phyloP scores from a whole-genome alignment of 2,797 vertebrate species.

The Sarcoramphus papa region DNA sequence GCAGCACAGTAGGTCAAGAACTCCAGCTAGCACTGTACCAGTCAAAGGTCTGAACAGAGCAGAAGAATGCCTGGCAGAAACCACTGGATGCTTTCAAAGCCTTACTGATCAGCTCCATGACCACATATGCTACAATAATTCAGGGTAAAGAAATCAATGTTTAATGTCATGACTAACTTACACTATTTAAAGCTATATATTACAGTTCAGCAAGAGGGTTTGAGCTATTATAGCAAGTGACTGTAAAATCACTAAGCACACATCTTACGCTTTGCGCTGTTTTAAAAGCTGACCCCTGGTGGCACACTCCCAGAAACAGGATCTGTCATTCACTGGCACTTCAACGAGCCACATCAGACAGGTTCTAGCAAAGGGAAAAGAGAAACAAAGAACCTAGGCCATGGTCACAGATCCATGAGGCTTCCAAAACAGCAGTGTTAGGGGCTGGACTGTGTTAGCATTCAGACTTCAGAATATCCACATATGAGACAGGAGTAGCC shows the following conservation, averaged over 20 bases:
- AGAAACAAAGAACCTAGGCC: neutral
- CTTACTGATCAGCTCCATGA: neutral
- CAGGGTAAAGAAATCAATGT: neutral
- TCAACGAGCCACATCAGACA: neutral
- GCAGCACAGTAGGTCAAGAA: neutral
- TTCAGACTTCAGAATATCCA: neutral
- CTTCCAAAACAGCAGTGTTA: neutral
- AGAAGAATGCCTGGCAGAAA: neutral
- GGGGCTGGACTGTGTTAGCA: neutral
- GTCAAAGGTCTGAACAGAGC: neutral
- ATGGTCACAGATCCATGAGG: neutral
- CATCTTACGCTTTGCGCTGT: neutral
- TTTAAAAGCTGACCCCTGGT: neutral
- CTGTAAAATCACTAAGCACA: neutral
- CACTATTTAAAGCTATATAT: neutral
- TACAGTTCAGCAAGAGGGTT: neutral
- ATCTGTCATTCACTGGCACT: neutral
- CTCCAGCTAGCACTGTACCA: neutral
- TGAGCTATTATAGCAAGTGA: neutral
- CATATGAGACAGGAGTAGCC: neutral
- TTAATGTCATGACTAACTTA: neutral
- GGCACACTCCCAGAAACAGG: neutral
- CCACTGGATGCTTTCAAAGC: neutral
- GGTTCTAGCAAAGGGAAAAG: neutral
- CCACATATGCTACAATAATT: neutral